Evolutionary conservation across 2,797 vertebrate species (phyloP), one percentile per base, ranked within the genome.

Genomic region (Acipenser transmontanus): DNA sequence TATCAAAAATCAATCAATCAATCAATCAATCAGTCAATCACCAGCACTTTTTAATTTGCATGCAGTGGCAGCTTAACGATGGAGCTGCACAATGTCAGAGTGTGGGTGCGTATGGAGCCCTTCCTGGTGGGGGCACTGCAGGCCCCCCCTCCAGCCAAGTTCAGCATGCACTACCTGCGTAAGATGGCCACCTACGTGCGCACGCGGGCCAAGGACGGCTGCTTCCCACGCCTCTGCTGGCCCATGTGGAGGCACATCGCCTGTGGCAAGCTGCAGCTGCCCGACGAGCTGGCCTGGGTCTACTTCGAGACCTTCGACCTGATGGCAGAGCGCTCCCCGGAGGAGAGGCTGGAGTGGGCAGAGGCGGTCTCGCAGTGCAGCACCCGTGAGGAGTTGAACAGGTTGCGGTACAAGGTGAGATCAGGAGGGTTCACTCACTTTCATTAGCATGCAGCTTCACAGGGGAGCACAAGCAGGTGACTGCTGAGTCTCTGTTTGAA

Each of bases 241-340:
- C 76, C 87, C 17, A 85, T 91, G 73, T 99, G 96, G 97, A 87
- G 91, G 61, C 95, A 92, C 68, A 96, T 99, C 8, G 96, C 96
- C 8, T 97, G 96, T 56, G 95, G 94, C 8, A 99, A 98, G 83
- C 85, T 99, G 51, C 96, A 96, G 85, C 80, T 98, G 59, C 75
- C 84, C 12, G 91, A 91, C 67, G 93, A 92, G 6, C 72, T 94
- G 8, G 96, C 95, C 0, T 99, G 96, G 97, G 89, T 98, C 14
- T 98, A 97, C 84, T 96, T 98, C 59, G 93, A 99, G 79, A 90
- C 93, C 6, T 99, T 95, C 71, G 91, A 93, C 78, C 85, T 93
- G 47, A 84, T 98, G 47, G 56, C 76, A 0, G 78, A 76, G 14
- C 87, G 79, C 56, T 72, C 83, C 0, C 80, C 93, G 0, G 81